Percentiles rank a stretch among this genome's conserved stretches.
Evolutionary conservation across 2,113 vertebrate species (phyloP).

Genomic region (Alouatta palliata): DNA sequence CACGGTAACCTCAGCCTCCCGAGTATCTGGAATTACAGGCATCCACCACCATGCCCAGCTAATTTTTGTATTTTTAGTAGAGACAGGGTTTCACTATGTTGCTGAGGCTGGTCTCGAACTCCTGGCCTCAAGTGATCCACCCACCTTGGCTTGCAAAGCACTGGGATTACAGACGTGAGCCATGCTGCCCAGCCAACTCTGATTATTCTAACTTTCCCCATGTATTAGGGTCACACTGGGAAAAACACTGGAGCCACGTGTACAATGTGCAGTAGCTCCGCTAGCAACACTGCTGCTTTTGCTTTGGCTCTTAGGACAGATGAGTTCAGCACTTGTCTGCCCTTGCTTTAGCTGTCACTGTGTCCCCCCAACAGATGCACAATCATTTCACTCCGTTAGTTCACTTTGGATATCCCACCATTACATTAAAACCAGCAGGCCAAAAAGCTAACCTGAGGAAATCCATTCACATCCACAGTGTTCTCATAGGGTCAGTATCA

Average conservation of each 20-base stretch:
- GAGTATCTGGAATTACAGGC: no score
- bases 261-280: not conserved
- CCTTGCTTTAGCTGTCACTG: not conserved
- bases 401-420: not conserved
- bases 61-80: no score
- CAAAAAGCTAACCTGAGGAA: not conserved
- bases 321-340: not conserved
- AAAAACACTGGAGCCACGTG: not conserved
- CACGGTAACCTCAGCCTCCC: no score
- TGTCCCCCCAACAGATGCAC: not conserved
- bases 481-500: not conserved
- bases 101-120: no score
- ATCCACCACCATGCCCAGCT: no score
- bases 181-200: not conserved
- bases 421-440: not conserved
- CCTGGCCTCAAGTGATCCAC: no score
- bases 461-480: not conserved
- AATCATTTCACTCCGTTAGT: not conserved
- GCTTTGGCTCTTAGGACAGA: not conserved
- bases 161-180: no score
- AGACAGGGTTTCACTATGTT: no score
- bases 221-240: not conserved
- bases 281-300: not conserved
- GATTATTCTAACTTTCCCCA: not conserved
- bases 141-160: no score